A percentile compares a stretch with the other conserved stretches of the same genome.
Conservation (phyloP, 2,797 vertebrate genomes). For the Microchirus variegatus region DNA sequence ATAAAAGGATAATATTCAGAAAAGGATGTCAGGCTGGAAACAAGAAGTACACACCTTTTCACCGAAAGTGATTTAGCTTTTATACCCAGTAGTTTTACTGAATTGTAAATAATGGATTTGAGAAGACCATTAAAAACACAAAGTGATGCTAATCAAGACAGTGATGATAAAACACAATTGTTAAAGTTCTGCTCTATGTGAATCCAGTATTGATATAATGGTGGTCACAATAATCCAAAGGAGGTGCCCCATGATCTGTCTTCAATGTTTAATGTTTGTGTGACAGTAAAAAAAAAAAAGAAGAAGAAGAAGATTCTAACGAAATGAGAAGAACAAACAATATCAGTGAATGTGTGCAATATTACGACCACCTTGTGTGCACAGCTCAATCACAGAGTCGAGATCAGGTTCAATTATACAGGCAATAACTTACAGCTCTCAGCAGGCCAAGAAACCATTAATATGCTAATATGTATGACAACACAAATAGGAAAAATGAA, state of each 20-base stretch:
- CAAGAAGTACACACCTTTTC: constrained; percentile 3
- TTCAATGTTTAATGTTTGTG: not conserved
- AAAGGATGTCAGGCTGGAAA: not conserved
- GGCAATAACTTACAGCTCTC: constrained; percentile 74
- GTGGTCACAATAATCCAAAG: not conserved
- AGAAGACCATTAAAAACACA: not conserved
- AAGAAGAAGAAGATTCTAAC: not conserved
- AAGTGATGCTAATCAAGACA: not conserved
- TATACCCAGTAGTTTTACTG: constrained; percentile 2
- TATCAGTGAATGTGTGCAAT: constrained; percentile 1
- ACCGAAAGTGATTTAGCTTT: not conserved
- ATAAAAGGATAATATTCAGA: constrained; percentile 14
- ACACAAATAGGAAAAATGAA: constrained; percentile 68
- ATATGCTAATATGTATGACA: constrained; percentile 83
- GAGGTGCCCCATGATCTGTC: not conserved
- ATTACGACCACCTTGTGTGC: constrained; percentile 9
- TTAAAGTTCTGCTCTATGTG: not conserved
- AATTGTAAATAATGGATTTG: not conserved
- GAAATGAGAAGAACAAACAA: not conserved
- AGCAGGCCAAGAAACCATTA: constrained; percentile 76
- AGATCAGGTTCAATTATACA: constrained; percentile 75
- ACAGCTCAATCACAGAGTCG: constrained; percentile 70
- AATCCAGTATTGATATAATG: not conserved
- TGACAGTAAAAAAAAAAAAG: not conserved
- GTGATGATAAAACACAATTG: not conserved